Percentiles rank a stretch among this genome's conserved stretches.
Conservation (phyloP, 2,888 invertebrate species). For the Aleiodes leptofemur region DNA sequence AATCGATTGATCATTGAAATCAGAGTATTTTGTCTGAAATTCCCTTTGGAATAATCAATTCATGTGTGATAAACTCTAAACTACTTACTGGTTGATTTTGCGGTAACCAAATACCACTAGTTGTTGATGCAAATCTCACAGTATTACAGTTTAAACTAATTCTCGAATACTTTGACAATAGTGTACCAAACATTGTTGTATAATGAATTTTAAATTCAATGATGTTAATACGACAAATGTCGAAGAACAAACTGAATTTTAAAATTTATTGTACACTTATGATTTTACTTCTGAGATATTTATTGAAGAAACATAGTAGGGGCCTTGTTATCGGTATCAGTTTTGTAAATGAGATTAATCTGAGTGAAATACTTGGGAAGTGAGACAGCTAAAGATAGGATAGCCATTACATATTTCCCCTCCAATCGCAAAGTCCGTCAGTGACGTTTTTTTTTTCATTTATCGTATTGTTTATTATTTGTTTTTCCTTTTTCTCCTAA, state of each 20-base stretch:
- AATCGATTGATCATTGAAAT: no score
- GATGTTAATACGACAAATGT: background rate
- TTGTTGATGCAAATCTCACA: slow-evolving; percentile 64
- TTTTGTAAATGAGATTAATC: slow-evolving; percentile 20
- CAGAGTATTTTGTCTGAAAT: no score
- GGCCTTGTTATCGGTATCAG: slow-evolving; percentile 41
- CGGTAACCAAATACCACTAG: slow-evolving; percentile 69
- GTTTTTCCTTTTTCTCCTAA: background rate
- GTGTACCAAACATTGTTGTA: slow-evolving; percentile 63
- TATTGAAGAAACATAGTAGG: no score
- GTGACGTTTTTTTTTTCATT: background rate
- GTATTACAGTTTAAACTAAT: slow-evolving; percentile 30
- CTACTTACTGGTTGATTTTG: slow-evolving; percentile 71
- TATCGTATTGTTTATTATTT: background rate
- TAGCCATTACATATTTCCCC: background rate
- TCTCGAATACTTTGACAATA: slow-evolving; percentile 59
- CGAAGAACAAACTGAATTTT: no score
- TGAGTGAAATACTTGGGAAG: no score
- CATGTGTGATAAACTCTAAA: no score
- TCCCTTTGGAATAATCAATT: no score
- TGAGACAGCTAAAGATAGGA: background rate
- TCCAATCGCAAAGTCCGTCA: slow-evolving; percentile 48
- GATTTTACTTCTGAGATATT: no score
- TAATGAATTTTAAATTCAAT: no score
- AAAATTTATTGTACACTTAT: no score